Conservation (phyloP, 2,797 vertebrate genomes). For the Sylvilagus floridanus region DNA sequence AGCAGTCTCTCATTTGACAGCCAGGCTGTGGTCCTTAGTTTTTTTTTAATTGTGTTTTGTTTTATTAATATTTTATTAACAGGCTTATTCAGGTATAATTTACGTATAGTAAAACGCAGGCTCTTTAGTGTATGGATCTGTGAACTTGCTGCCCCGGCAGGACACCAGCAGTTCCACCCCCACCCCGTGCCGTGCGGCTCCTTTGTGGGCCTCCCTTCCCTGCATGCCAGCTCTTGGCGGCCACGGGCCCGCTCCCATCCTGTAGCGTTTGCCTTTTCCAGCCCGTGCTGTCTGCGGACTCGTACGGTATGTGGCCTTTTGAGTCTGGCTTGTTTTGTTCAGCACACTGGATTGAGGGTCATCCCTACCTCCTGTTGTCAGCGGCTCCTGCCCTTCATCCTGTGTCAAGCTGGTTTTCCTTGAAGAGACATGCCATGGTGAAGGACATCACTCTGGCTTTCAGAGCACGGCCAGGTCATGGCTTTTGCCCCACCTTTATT, state of each 20-base stretch:
- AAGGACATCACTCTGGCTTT: background rate
- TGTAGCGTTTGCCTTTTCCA: background rate
- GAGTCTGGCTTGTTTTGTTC: background rate
- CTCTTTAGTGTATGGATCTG: background rate
- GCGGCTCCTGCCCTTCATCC: background rate
- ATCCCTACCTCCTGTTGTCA: fast-evolving
- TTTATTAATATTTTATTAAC: conserved; percentile 18
- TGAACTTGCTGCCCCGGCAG: background rate
- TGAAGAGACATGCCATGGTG: too few relatives aligned
- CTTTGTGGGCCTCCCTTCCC: background rate
- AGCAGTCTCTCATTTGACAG: conserved; percentile 20
- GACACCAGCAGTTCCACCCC: background rate
- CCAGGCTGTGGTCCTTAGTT: background rate
- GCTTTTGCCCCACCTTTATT: background rate
- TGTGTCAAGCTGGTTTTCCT: background rate
- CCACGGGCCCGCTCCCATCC: background rate
- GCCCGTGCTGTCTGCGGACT: background rate
- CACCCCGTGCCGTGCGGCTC: too few relatives aligned
- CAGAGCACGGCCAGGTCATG: background rate
- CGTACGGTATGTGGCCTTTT: background rate
- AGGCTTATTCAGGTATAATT: conserved; percentile 18
- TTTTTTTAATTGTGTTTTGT: background rate
- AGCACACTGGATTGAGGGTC: background rate
- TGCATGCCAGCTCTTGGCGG: background rate
- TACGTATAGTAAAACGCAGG: background rate